Evolutionary conservation across 2,888 invertebrate genomes (phyloP).

Genomic region (Amorpha juglandis): DNA sequence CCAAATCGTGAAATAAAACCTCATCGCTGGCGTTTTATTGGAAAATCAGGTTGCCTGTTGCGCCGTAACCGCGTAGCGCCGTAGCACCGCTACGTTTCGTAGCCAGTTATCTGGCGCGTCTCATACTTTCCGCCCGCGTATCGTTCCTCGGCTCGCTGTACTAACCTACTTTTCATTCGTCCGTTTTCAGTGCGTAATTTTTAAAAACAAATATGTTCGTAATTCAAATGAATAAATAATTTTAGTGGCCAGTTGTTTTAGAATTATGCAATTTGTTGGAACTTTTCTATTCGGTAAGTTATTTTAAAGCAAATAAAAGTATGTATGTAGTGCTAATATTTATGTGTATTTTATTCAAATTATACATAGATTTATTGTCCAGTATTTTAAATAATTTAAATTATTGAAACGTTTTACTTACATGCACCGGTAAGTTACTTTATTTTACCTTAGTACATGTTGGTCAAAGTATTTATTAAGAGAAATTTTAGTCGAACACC

Average conservation of each 20-base stretch:
- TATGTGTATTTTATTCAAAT: neutral
- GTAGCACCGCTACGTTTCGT: constrained; percentile 52
- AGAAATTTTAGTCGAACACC: too few relatives aligned
- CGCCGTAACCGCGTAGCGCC: constrained; percentile 43
- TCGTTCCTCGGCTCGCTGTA: constrained; percentile 50
- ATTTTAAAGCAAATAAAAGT: constrained; percentile 30
- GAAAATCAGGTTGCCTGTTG: constrained; percentile 64
- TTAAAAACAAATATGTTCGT: constrained; percentile 39
- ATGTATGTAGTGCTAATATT: too few relatives aligned
- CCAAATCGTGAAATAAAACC: neutral
- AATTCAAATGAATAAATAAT: constrained; percentile 46
- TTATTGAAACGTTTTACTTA: too few relatives aligned
- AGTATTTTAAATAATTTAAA: neutral
- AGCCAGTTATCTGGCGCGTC: constrained; percentile 73
- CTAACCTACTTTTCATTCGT: constrained; percentile 58
- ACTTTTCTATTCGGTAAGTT: constrained; percentile 49
- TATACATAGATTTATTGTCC: neutral
- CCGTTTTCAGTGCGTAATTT: constrained; percentile 40
- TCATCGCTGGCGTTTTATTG: constrained; percentile 14
- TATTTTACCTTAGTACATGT: too few relatives aligned
- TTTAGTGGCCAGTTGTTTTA: constrained; percentile 44
- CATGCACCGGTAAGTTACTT: too few relatives aligned
- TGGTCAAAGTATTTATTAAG: too few relatives aligned
- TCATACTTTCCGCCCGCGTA: constrained; percentile 71
- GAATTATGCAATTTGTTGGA: constrained; percentile 52